phyloP scores from a whole-genome alignment of 2,113 vertebrate species.

The Deroptyus accipitrinus region DNA sequence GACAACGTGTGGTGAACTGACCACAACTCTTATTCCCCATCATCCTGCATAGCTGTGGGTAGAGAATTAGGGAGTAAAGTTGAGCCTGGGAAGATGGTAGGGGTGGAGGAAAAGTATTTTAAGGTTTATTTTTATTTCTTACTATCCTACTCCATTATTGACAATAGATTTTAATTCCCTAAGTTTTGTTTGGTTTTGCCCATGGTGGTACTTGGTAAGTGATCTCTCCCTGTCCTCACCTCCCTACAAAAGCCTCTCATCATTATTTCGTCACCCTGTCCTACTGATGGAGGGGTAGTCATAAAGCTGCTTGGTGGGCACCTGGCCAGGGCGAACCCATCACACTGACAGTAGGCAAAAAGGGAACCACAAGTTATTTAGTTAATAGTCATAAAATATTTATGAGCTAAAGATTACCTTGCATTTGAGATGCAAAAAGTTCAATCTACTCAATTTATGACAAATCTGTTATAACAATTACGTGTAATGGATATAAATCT shows the following conservation, averaged over 20 bases:
- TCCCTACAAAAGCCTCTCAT: not conserved
- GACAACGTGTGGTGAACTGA: accelerated
- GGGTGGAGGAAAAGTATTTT: not conserved
- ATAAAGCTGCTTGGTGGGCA: not conserved
- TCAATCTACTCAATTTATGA: not conserved
- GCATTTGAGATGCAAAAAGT: not conserved
- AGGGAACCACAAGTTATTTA: not conserved
- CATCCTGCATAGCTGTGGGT: not conserved
- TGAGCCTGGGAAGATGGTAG: not conserved
- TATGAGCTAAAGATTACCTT: not conserved
- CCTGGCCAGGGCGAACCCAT: not conserved
- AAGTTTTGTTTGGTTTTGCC: not conserved
- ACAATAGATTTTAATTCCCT: not conserved
- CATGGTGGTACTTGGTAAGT: not conserved
- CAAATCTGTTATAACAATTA: not conserved
- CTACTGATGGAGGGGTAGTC: not conserved
- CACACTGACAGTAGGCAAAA: not conserved
- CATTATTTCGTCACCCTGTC: not conserved
- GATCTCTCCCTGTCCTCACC: not conserved
- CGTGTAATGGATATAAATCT: not conserved
- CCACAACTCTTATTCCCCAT: accelerated
- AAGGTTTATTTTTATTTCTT: not conserved
- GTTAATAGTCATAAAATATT: not conserved
- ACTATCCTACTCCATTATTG: not conserved
- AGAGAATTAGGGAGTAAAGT: not conserved